phyloP scores from a whole-genome alignment of 2,113 vertebrate species.

The Paradoxurus hermaphroditus region DNA sequence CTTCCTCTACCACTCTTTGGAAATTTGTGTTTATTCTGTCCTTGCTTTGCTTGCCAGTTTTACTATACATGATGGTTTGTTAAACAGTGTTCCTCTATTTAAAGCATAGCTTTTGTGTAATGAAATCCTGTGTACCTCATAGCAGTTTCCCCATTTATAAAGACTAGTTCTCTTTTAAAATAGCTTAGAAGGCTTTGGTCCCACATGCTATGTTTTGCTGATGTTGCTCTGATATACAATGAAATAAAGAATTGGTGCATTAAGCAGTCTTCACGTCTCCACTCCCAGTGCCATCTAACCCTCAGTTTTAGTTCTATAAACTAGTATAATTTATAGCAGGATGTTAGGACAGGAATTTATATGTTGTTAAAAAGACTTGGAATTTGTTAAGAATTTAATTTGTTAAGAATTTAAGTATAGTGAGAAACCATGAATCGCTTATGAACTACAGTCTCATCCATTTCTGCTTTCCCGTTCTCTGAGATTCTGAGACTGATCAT shows the following conservation, averaged over 20 bases:
- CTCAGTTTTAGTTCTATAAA: background rate
- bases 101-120: background rate
- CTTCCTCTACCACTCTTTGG: background rate
- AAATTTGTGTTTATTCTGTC: background rate
- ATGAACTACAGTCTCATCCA: background rate
- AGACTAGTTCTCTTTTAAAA: conserved; percentile 10
- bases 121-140: background rate
- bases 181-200: background rate
- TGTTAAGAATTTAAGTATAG: background rate
- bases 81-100: background rate
- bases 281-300: background rate
- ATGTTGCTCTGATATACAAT: background rate
- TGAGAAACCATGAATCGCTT: background rate
- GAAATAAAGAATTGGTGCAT: background rate
- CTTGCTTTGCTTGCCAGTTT: background rate
- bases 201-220: background rate
- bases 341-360: background rate
- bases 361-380: background rate
- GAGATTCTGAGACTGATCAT: background rate
- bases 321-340: background rate
- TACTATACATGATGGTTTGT: background rate
- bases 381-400: conserved; percentile 18
- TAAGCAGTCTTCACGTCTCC: background rate
- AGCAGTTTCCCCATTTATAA: background rate
- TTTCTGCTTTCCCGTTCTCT: background rate